A percentile compares a stretch with the other conserved stretches of the same genome.
These are phyloP conservation scores for Paratrypauchen microcephalus DNA, from an alignment of 2,797 vertebrate species.

Conservation along the genomic window DNA sequence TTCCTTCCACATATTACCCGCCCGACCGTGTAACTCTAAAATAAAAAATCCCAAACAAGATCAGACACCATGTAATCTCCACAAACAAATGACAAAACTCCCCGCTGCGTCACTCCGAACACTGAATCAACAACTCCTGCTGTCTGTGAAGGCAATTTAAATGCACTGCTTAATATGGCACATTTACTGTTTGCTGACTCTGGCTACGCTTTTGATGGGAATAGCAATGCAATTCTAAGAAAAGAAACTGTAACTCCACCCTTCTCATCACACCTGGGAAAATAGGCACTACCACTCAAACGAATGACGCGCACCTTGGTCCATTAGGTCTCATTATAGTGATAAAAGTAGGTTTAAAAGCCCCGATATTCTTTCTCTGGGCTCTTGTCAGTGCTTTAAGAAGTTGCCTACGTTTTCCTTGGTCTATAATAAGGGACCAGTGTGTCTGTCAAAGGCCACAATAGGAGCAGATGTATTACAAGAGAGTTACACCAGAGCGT, in stretches of 20 bases:
- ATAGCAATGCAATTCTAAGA: conserved; percentile 54
- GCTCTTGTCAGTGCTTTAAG: conserved; percentile 55
- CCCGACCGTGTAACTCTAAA: conserved; percentile 62
- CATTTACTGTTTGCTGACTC: conserved; percentile 68
- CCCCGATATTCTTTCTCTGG: conserved; percentile 35
- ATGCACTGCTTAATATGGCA: conserved; percentile 53
- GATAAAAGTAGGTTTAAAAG: conserved; percentile 58
- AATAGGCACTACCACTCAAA: conserved; percentile 43
- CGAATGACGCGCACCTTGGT: conserved; percentile 37
- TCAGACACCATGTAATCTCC: conserved; percentile 71
- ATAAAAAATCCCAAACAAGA: conserved; percentile 66
- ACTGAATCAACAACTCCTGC: conserved; percentile 47
- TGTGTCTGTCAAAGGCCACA: conserved; percentile 43
- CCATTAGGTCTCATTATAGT: conserved; percentile 56
- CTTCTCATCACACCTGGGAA: conserved; percentile 23
- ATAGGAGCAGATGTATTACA: conserved; percentile 44
- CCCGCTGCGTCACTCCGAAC: conserved; percentile 53
- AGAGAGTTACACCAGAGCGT: conserved; percentile 25
- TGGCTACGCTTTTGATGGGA: conserved; percentile 56
- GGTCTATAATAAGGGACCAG: conserved; percentile 36
- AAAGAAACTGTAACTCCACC: conserved; percentile 37
- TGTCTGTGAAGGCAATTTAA: conserved; percentile 49
- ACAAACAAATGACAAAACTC: conserved; percentile 68
- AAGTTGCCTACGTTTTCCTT: conserved; percentile 33
- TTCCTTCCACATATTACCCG: conserved; percentile 59